Evolutionary conservation across 1,140 invertebrate genomes (phyloP), one percentile per base, ranked within the genome.

Genomic region (Yoshiicerus persimilis): DNA sequence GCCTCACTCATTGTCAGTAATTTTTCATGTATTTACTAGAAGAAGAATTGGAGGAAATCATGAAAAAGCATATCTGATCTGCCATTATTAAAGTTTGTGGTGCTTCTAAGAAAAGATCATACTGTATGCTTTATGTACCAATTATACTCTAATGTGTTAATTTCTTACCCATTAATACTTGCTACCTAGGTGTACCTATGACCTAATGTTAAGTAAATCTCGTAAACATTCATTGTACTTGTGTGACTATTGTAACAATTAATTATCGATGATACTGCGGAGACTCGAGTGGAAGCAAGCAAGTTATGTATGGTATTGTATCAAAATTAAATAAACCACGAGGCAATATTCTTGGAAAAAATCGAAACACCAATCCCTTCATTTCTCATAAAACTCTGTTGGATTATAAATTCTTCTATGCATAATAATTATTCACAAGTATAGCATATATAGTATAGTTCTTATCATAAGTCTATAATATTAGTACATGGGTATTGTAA

Each of bases 311-410:
- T 80, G 30, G 75, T 80, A 80, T 80, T 80, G 34, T 80, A 80
- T 80, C 75, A 80, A 80, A 36, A 80, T 80, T 80, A 80, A 80
- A 80, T 80, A 80, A 80, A 80, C 75, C 30, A 80, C 32, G 75
- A 34, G 75, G 75, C 75, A 80, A 80, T 80, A 80, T 80, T 80
- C 75, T 80, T 80, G 75, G 75, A 80, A 80, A 80, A 80, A 80
- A 80, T 70, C 30, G 3, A 27, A 10, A 16, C 4, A 4, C 4
- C 4, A 8, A 11, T 30, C 6, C 10, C 13, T 70, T 70, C 16
- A 70, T 23, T 64, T 10, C n/a, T 4, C 62, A 64, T 23, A 23
- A 64, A n/a, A n/a, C n/a, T n/a, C n/a, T n/a, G n/a, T n/a, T n/a
- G n/a, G n/a, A n/a, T n/a, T n/a, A n/a, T n/a, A n/a, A n/a, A n/a